Base-by-base conservation (phyloP, 2,113 vertebrate species). In the Pelobates fuscus region DNA sequence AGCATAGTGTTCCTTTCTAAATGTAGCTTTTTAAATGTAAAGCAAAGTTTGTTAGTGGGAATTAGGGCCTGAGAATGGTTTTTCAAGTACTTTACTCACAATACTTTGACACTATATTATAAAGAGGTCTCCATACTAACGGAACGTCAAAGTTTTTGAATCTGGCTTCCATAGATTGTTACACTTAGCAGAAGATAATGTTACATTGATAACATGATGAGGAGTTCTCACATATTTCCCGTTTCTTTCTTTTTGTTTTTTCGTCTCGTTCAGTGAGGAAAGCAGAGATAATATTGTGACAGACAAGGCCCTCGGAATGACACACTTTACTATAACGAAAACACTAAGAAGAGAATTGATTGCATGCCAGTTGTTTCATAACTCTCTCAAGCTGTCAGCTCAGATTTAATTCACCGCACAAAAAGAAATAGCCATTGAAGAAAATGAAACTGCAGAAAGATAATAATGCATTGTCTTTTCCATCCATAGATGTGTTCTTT, bases 341-440 rank as follows among this genome's bases (percentile, higher is more conserved):
- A 44, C 72, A 75, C 63, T 67, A 67, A 67, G 63, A 75, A 75
- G 72, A 67, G 58, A 67, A 75, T 75, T 75, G 72, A 75, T 75
- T 75, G 72, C 63, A 75, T 75, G 63, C 72, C 72, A 75, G 63
- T 74, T 75, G 72, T 75, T 75, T 75, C 64, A 75, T 75, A 75
- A 75, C 72, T 67, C 63, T 75, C 72, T 75, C 63, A 75, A 75
- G 63, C 72, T 67, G 63, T 76, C 72, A 76, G 54, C 72, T 76
- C 54, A 44, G 63, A 76, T 76, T 76, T 76, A 76, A 76, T 76
- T 67, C 63, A 76, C 63, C 54, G 25, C 52, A 76, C 63, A 67
- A 60, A 76, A 30, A 61, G 20, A 71, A 76, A 76, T 67, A 67
- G 72, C 54, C 64, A 76, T 44, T 57, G 58, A 63, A 76, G 43